A percentile compares a stretch with the other conserved stretches of the same genome.
Conservation (phyloP, 2,113 vertebrate genomes). For the Gavia stellata region DNA sequence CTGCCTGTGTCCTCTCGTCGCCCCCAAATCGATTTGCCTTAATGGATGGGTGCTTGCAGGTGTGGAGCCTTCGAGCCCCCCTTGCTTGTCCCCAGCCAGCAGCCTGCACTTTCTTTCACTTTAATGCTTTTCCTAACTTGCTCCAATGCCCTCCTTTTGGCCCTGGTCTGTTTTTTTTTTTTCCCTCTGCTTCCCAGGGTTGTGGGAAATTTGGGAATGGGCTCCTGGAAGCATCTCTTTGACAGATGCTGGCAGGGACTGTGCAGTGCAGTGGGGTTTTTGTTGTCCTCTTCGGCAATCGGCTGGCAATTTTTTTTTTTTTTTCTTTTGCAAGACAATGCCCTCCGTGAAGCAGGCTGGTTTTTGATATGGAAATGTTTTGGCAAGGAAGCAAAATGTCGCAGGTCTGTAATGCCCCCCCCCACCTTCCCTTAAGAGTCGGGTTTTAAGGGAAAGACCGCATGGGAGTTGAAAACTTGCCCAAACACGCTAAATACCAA, state of each 20-base stretch:
- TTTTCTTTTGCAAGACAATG: not conserved
- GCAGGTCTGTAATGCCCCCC: not conserved
- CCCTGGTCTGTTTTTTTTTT: not conserved
- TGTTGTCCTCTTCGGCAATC: not conserved
- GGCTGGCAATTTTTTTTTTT: not conserved
- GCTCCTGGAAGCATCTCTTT: not conserved
- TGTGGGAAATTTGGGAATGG: not conserved
- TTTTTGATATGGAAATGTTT: constrained; percentile 23
- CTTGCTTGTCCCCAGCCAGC: no score
- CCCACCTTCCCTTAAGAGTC: not conserved
- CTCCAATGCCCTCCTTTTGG: not conserved
- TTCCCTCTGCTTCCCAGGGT: not conserved
- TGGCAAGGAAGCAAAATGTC: constrained; percentile 1
- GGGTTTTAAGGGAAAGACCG: not conserved
- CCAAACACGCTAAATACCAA: not conserved
- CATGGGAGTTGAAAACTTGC: not conserved
- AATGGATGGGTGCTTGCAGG: not conserved
- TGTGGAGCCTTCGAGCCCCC: accelerated
- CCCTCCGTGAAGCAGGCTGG: not conserved
- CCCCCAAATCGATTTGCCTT: not conserved
- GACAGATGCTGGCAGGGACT: not conserved
- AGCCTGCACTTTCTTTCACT: not conserved
- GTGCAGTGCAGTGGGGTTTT: not conserved
- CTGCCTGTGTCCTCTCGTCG: not conserved
- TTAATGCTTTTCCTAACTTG: not conserved